Percentiles rank a stretch among this genome's conserved stretches.
phyloP scores from a whole-genome alignment of 2,888 invertebrate genomes.

The Pardosa pseudoannulata region DNA sequence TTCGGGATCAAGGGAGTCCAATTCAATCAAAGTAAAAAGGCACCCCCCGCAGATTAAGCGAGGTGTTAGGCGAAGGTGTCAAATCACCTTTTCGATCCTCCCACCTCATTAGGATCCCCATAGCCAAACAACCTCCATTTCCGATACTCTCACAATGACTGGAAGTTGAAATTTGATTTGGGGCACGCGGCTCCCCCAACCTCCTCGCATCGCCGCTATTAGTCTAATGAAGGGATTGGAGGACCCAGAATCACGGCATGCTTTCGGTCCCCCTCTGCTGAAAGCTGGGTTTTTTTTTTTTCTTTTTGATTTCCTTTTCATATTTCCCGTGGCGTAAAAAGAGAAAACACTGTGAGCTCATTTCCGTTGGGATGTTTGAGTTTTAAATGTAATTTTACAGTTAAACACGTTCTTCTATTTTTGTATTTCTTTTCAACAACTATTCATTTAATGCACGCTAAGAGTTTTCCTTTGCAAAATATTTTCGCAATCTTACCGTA shows the following conservation, averaged over 20 bases:
- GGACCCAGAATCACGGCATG: conserved; percentile 5
- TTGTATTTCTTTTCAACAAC: no score
- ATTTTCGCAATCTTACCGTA: no score
- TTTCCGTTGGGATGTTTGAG: not conserved
- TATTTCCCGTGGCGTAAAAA: not conserved
- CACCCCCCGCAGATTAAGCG: conserved; percentile 45
- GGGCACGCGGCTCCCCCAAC: conserved; percentile 24
- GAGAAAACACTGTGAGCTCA: not conserved
- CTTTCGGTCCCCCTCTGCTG: not conserved
- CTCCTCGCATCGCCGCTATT: conserved; percentile 31
- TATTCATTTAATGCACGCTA: no score
- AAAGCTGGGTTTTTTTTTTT: not conserved
- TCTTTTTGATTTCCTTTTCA: not conserved
- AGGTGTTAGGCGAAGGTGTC: conserved; percentile 57
- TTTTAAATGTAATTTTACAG: not conserved
- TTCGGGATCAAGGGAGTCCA: conserved; percentile 20
- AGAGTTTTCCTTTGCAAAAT: no score
- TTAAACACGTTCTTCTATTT: not conserved
- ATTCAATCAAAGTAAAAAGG: conserved; percentile 67
- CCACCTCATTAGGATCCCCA: conserved; percentile 66
- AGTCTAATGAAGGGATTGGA: conserved; percentile 57
- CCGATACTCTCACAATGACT: conserved; percentile 49
- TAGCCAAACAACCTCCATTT: conserved; percentile 54
- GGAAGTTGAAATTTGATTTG: conserved; percentile 62
- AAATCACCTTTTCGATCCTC: conserved; percentile 48